Base-by-base conservation (phyloP, 2,113 vertebrate species). In the Pseudorhombus dupliciocellatus region DNA sequence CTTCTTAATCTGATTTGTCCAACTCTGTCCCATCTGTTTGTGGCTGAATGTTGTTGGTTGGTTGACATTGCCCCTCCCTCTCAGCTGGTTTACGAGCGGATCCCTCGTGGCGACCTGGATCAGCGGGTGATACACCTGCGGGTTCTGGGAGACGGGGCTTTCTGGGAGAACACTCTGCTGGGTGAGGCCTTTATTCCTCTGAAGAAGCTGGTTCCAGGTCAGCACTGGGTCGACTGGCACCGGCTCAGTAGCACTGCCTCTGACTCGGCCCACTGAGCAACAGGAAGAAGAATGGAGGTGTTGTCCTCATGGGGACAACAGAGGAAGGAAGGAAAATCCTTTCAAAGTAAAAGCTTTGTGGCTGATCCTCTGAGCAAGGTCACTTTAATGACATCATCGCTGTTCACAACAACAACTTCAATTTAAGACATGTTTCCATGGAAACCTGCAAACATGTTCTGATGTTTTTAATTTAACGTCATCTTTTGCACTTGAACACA, bases 81-180 rank as follows among this genome's bases (percentile, higher is more conserved):
- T 37, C 90, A 99, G 97, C 89, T 98, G 92, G 95, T 98, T 60
- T 98, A 98, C 1, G 96, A 97, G 0, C 93, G 95, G 25, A 96
- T 99, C 86, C 97, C 96, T 2, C 91, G 79, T 54, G 97, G 96
- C 2, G 97, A 98, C 91, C 94, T 99, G 84, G 93, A 96, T 83
- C 97, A 96, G 90, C 93, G 97, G 57, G 93, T 96, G 87, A 95
- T 98, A 54, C 96, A 96, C 86, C 93, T 99, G 60, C 94, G 97
- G 0, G 96, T 98, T 75, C 93, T 99, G 73, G 95, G 95, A 0
- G 97, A 98, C 53, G 97, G 97, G 1, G 93, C 96, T 0, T 98
- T 99, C 88, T 97, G 97, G 96, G 97, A 99, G 87, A 99, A 96
- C 63, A 92, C 96, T 5, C 91, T 98, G 48, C 94, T 99, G 0